Base-by-base conservation (phyloP, 2,113 vertebrate species). In the Aleadryas rufinucha region DNA sequence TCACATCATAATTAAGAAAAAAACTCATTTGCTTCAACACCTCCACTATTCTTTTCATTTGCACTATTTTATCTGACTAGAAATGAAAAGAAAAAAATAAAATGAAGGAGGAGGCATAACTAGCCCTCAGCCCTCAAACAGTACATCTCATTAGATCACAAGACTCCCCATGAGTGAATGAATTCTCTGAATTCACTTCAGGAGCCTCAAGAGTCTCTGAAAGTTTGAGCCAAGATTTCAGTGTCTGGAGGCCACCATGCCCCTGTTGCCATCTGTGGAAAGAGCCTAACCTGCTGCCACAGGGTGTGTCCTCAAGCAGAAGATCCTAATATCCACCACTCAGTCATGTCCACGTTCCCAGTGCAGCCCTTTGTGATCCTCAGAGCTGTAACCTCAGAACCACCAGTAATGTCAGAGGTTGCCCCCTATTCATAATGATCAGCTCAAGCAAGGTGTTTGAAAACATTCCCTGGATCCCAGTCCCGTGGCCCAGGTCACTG, bases 291-390 rank as follows among this genome's bases (percentile, higher is more conserved):
- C 19, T 69, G 37, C 45, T 74, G n/a, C 20, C 4, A 4, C 37
- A 57, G 45, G 7, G 8, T 5, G 2, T 57, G 23, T 10, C 19
- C n/a, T 82, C 30, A 30, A 24, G 69, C 35, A 84, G 56, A 39
- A 81, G 30, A 41, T 6, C 15, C 23, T 39, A 19, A 9, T 15
- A 10, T 52, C 18, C 42, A 71, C 6, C 27, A 11, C 20, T 21
- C 2, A 21, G 8, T 2, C 4, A 1, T 15, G 8, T 35, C 66
- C 9, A 0, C 11, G 2, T 21, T 28, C 15, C 13, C 7, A 66
- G 20, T 4, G 2, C 9, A 61, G n/a, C 22, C 19, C 10, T 41
- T 76, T 60, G 31, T 64, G 42, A 64, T 11, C 39, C 41, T 39
- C 9, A 4, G 14, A 78, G 15, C 5, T 65, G 26, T 23, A 76